Evolutionary conservation across 1,140 invertebrate species (phyloP).

Genomic region (Diploscapter pachys): DNA sequence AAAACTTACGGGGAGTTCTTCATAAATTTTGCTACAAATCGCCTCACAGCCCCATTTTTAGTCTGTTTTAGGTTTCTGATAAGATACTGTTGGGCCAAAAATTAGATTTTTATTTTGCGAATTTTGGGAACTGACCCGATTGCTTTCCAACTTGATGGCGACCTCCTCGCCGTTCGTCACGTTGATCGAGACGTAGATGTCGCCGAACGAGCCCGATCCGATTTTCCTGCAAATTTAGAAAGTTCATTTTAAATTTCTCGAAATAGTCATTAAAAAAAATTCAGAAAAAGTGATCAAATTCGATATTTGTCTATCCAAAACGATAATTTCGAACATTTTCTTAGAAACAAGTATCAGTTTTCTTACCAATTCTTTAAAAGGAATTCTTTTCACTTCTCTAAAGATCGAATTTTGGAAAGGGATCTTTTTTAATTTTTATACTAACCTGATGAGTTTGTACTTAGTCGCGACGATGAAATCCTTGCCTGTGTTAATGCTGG

Average conservation of each 20-base stretch:
- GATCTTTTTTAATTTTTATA: no score
- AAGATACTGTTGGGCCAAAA: background rate
- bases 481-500: conserved; percentile 10
- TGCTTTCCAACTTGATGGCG: conserved; percentile 83
- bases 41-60: background rate
- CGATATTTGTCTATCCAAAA: no score
- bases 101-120: background rate
- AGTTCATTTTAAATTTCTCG: no score
- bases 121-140: conserved; percentile 2
- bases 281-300: no score
- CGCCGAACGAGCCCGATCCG: conserved; percentile 96
- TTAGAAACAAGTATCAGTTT: no score
- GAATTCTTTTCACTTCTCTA: no score
- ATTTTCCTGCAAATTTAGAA: conserved; percentile 71
- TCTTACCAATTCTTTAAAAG: no score
- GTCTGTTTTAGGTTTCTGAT: background rate
- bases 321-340: no score
- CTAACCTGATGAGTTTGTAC: conserved; percentile 23
- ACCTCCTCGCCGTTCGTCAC: conserved; percentile 95
- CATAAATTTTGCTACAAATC: no score
- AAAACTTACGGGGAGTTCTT: no score
- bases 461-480: conserved; percentile 38
- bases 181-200: conserved; percentile 96
- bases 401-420: no score
- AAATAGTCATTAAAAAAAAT: no score